phyloP scores from a whole-genome alignment of 2,888 invertebrate species.

The Operophtera brumata region DNA sequence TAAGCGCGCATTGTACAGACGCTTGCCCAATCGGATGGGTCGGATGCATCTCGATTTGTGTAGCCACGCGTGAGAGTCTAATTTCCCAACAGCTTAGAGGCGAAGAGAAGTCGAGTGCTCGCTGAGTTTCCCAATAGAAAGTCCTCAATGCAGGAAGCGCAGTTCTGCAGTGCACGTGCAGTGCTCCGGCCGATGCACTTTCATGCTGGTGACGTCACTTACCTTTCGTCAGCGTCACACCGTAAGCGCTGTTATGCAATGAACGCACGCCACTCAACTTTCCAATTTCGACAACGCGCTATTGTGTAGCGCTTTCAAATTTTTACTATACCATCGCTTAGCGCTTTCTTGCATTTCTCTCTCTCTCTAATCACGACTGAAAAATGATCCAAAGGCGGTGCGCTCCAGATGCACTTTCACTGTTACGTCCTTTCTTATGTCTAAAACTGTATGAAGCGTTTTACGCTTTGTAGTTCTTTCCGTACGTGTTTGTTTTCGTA shows the following conservation, averaged over 20 bases:
- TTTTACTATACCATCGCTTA: constrained; percentile 71
- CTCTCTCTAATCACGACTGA: constrained; percentile 68
- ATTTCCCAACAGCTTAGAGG: constrained; percentile 64
- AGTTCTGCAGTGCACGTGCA: constrained; percentile 54
- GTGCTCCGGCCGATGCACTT: constrained; percentile 75
- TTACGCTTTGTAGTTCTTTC: background rate
- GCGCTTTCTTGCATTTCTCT: constrained; percentile 77
- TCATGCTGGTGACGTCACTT: constrained; percentile 76
- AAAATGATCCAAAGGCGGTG: constrained; percentile 72
- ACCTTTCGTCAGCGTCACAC: constrained; percentile 77
- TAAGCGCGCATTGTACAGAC: constrained; percentile 60
- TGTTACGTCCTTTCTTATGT: constrained; percentile 54
- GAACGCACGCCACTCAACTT: constrained; percentile 76
- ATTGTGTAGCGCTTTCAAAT: constrained; percentile 81
- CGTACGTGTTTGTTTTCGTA: constrained; percentile 7
- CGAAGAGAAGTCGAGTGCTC: constrained; percentile 56
- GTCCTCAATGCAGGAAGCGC: constrained; percentile 75
- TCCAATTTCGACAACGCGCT: constrained; percentile 81
- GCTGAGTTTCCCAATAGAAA: constrained; percentile 76
- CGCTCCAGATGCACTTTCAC: constrained; percentile 74
- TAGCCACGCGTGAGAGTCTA: constrained; percentile 65
- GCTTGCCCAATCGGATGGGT: constrained; percentile 74
- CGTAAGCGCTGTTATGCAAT: constrained; percentile 78
- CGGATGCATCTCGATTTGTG: constrained; percentile 68
- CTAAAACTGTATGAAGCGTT: constrained; percentile 30